Conservation (phyloP, 2,888 invertebrate genomes). For the Congeria kusceri region DNA sequence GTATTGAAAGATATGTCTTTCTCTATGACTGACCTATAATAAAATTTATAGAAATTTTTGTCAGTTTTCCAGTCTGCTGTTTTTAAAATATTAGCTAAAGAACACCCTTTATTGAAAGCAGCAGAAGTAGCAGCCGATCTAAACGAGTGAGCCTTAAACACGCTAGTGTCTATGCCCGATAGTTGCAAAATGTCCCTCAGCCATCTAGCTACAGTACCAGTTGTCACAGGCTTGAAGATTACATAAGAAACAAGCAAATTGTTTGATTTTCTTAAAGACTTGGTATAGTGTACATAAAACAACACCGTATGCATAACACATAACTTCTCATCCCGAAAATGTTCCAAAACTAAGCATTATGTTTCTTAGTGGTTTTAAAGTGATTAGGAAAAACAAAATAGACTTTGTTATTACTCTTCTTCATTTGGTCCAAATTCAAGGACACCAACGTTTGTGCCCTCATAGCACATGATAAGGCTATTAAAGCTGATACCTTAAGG, state of each 20-base stretch:
- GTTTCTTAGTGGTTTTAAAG: not conserved
- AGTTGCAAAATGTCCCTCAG: slow-evolving; percentile 17
- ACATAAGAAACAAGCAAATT: slow-evolving; percentile 39
- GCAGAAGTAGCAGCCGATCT: slow-evolving; percentile 23
- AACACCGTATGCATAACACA: no score
- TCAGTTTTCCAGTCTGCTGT: slow-evolving; percentile 30
- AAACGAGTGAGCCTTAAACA: slow-evolving; percentile 32
- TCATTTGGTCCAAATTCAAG: slow-evolving; percentile 30
- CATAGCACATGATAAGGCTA: slow-evolving; percentile 26
- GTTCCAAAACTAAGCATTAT: slow-evolving; percentile 26
- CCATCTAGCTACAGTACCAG: slow-evolving; percentile 44
- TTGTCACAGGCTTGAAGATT: slow-evolving; percentile 30
- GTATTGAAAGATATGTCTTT: no score
- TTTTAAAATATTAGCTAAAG: slow-evolving; percentile 13
- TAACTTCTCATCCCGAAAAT: slow-evolving; percentile 40
- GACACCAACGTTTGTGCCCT: slow-evolving; percentile 32
- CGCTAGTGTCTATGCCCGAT: slow-evolving; percentile 18
- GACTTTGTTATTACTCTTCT: slow-evolving; percentile 14
- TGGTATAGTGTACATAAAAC: slow-evolving; percentile 24
- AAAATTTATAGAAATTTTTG: slow-evolving; percentile 16
- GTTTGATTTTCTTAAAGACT: not conserved
- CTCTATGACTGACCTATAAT: not conserved
- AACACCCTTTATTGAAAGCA: slow-evolving; percentile 9
- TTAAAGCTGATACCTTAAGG: slow-evolving; percentile 33
- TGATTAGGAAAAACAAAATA: no score